A percentile compares a stretch with the other conserved stretches of the same genome.
Conservation (phyloP, 2,888 invertebrate species). For the Spisula solida region DNA sequence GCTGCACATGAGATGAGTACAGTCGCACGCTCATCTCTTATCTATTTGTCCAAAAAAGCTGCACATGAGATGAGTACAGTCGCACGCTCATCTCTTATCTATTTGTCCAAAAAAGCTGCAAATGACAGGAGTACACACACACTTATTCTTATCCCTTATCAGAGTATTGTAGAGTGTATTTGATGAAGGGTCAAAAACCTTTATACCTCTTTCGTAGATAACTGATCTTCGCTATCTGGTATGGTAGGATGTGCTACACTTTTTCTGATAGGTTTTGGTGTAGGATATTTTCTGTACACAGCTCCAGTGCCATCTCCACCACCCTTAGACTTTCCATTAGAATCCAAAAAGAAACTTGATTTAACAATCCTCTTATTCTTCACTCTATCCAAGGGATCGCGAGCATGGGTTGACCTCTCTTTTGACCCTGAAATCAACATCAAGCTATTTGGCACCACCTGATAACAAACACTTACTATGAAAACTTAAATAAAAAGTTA, state of each 20-base stretch:
- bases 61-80: no score
- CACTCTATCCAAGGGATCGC: conserved; percentile 83
- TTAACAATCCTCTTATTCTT: conserved; percentile 72
- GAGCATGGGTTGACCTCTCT: conserved; percentile 78
- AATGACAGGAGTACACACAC: no score
- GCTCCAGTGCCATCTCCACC: conserved; percentile 78
- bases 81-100: no score
- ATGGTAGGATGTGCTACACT: conserved; percentile 81
- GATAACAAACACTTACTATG: neutral
- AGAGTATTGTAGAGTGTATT: no score
- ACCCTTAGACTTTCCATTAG: conserved; percentile 70
- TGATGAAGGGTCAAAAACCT: no score
- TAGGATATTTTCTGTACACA: conserved; percentile 84
- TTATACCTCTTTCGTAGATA: conserved; percentile 86
- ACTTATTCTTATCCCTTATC: no score
- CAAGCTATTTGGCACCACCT: neutral
- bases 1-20: no score
- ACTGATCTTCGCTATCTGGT: conserved; percentile 85
- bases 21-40: no score
- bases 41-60: no score
- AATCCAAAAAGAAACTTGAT: conserved; percentile 85
- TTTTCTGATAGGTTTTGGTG: conserved; percentile 82
- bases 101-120: no score
- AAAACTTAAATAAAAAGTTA: no score
- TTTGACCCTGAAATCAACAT: conserved; percentile 50